Conservation (phyloP, 1,140 invertebrate species). For the Anastrepha obliqua region DNA sequence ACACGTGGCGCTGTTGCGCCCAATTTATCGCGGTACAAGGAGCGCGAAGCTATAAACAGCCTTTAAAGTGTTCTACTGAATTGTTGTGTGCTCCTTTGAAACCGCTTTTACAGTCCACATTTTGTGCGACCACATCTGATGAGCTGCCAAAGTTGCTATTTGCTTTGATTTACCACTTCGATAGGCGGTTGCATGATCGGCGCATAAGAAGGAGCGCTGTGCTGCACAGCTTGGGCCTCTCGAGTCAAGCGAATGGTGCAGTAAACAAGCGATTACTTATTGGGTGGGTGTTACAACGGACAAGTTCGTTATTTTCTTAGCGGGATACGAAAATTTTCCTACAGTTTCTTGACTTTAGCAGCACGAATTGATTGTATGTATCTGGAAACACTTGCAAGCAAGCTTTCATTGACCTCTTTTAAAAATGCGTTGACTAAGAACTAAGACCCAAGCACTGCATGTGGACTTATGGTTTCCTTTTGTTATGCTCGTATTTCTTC, state of each 20-base stretch:
- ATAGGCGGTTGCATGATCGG: background rate
- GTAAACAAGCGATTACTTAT: conserved; percentile 8
- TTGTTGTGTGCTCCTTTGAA: conserved; percentile 60
- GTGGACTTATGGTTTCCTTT: too few relatives aligned
- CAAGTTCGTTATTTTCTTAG: background rate
- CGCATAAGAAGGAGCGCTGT: background rate
- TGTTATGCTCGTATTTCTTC: too few relatives aligned
- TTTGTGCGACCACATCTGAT: conserved; percentile 57
- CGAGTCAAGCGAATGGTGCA: conserved; percentile 61
- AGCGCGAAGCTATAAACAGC: conserved; percentile 73
- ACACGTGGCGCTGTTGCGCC: background rate
- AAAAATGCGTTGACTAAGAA: too few relatives aligned
- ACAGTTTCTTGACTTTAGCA: background rate
- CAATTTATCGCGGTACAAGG: conserved; percentile 70
- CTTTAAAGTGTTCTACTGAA: conserved; percentile 73
- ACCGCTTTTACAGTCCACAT: conserved; percentile 12
- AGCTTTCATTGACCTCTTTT: too few relatives aligned
- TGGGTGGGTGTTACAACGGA: conserved; percentile 6
- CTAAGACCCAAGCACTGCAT: too few relatives aligned
- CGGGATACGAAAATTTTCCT: background rate
- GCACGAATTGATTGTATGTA: too few relatives aligned
- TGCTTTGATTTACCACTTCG: background rate
- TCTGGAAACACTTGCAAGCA: too few relatives aligned
- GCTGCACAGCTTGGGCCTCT: conserved; percentile 52
- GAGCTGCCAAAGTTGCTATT: background rate